phyloP scores from a whole-genome alignment of 2,113 vertebrate genomes.

The Gracilinanus agilis region DNA sequence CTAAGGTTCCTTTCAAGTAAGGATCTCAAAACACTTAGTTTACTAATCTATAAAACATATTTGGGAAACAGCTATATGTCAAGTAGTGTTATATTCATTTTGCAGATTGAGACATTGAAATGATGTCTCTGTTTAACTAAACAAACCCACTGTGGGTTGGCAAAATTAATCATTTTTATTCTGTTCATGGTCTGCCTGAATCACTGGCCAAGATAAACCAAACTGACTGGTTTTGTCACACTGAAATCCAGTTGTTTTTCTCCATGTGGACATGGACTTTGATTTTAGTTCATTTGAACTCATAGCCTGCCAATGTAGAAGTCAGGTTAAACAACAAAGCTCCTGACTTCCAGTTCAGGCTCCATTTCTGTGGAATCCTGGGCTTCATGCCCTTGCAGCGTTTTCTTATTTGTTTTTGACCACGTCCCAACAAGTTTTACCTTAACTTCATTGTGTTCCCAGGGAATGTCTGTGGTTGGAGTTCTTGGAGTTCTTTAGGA shows the following conservation, averaged over 20 bases:
- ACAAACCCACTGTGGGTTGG: neutral
- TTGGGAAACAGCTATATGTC: neutral
- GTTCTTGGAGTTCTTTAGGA: conserved; percentile 12
- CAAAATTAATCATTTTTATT: neutral
- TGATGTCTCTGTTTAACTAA: neutral
- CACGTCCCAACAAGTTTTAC: neutral
- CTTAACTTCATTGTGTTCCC: neutral
- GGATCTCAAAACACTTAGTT: neutral
- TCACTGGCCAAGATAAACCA: neutral
- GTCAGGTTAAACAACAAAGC: neutral
- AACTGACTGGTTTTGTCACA: neutral
- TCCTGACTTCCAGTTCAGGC: neutral
- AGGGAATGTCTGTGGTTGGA: neutral
- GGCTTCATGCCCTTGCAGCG: conserved; percentile 2
- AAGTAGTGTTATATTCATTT: neutral
- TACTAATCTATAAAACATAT: conserved; percentile 13
- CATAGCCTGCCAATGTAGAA: neutral
- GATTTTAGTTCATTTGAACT: neutral
- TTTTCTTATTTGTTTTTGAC: conserved; percentile 2
- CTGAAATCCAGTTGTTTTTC: neutral
- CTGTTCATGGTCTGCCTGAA: neutral
- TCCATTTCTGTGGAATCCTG: neutral
- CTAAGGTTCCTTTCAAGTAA: neutral
- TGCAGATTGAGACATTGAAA: neutral
- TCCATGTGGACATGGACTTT: accelerated